Evolutionary conservation across 2,113 vertebrate species (phyloP).

Genomic region (Calonectris borealis): DNA sequence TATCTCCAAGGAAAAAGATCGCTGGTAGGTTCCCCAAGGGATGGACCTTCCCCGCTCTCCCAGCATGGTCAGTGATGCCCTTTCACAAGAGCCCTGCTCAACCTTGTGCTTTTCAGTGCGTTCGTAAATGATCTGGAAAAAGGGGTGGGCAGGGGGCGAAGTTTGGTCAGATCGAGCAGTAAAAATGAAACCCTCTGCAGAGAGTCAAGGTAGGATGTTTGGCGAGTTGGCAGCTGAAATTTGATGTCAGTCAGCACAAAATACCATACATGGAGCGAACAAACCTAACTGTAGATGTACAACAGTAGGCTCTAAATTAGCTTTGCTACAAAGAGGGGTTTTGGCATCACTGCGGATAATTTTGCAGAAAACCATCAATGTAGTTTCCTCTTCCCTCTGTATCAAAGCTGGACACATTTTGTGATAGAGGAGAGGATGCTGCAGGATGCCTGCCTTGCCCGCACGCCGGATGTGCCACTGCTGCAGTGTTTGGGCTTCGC

Average conservation of each 20-base stretch:
- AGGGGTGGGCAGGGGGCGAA: background rate
- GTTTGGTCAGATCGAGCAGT: background rate
- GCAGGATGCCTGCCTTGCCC: background rate
- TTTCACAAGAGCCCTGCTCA: background rate
- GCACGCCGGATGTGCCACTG: accelerated
- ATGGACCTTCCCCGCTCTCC: background rate
- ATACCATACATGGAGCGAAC: accelerated
- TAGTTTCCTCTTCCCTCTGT: background rate
- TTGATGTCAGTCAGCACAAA: background rate
- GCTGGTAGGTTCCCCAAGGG: background rate
- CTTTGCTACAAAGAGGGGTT: background rate
- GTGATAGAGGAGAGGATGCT: background rate
- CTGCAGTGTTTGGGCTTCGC: accelerated
- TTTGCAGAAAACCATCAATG: background rate
- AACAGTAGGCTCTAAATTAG: background rate
- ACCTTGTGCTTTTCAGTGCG: background rate
- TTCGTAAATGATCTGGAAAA: background rate
- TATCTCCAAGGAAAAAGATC: background rate
- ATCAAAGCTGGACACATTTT: accelerated
- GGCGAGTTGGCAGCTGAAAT: background rate
- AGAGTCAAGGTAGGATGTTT: background rate
- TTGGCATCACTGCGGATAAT: background rate
- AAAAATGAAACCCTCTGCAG: background rate
- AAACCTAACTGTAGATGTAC: background rate
- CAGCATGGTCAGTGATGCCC: too few species aligned